Conservation (phyloP, 2,888 invertebrate species). For the Eucera pruinosa region DNA sequence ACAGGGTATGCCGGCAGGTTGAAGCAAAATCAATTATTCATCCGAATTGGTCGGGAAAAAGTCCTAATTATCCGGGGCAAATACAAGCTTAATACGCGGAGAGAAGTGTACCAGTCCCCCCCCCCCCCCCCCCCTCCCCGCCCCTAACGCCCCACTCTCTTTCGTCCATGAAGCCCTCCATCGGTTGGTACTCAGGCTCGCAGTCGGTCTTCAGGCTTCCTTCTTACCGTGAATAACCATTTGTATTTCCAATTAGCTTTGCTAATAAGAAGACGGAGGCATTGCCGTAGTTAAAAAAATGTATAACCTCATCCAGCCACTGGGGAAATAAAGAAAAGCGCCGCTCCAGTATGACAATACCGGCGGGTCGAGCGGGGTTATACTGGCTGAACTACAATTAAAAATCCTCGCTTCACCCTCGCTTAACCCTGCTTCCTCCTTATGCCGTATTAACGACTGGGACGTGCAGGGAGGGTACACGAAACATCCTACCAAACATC, state of each 20-base stretch:
- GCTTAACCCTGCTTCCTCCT: constrained; percentile 76
- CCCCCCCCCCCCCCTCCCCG: too few species aligned
- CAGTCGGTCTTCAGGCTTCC: constrained; percentile 74
- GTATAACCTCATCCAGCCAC: constrained; percentile 84
- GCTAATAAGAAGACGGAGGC: constrained; percentile 84
- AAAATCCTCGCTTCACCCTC: constrained; percentile 81
- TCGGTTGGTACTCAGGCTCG: constrained; percentile 56
- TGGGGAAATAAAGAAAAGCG: constrained; percentile 84
- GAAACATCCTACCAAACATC: constrained; percentile 74
- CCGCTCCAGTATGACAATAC: constrained; percentile 82
- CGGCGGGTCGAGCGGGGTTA: constrained; percentile 76
- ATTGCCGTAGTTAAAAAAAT: constrained; percentile 83
- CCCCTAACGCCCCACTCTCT: constrained; percentile 28
- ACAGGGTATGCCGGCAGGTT: constrained; percentile 62
- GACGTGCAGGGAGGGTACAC: constrained; percentile 59
- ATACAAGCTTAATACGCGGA: constrained; percentile 83
- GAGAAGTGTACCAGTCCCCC: constrained; percentile 75
- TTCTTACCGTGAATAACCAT: constrained; percentile 84
- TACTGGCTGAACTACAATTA: constrained; percentile 82
- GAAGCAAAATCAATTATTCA: constrained; percentile 84
- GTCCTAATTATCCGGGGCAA: constrained; percentile 84
- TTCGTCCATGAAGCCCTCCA: constrained; percentile 44
- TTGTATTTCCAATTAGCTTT: constrained; percentile 85
- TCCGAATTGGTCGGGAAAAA: constrained; percentile 83
- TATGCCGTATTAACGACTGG: constrained; percentile 78